A percentile compares a stretch with the other conserved stretches of the same genome.
These are phyloP conservation scores for Campylomormyrus numenius DNA, from an alignment of 2,113 vertebrate species.

Conservation along the genomic window DNA sequence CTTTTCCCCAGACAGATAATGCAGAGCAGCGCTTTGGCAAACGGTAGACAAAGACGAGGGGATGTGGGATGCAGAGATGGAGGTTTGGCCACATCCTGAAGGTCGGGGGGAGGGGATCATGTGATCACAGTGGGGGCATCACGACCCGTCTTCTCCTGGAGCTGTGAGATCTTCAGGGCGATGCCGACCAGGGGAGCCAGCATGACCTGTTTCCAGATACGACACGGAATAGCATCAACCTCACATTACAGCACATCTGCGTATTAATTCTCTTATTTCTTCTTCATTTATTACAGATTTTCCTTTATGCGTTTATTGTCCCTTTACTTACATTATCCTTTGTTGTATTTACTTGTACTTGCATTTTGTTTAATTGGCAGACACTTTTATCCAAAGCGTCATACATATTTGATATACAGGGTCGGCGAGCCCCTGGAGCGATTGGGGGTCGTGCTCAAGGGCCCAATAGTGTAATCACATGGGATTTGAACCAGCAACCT, in stretches of 20 bases:
- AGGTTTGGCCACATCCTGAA: conserved; percentile 25
- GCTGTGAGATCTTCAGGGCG: conserved; percentile 84
- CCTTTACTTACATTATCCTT: not conserved
- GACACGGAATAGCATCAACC: not conserved
- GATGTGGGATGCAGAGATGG: not conserved
- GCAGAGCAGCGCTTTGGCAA: not conserved
- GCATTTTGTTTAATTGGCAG: not conserved
- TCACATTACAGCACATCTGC: not conserved
- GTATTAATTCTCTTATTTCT: not conserved
- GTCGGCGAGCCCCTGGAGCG: not conserved
- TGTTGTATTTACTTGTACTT: not conserved
- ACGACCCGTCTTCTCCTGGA: conserved; percentile 82
- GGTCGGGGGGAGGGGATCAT: conserved; percentile 52
- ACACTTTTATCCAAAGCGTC: not conserved
- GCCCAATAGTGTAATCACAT: not conserved
- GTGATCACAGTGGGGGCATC: conserved; percentile 87
- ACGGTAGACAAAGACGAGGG: not conserved
- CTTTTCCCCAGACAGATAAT: not conserved
- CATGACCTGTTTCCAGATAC: conserved; percentile 75
- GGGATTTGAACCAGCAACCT: not conserved
- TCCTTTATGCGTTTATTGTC: not conserved
- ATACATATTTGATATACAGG: not conserved
- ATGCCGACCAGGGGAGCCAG: conserved; percentile 87
- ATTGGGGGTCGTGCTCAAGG: not conserved
- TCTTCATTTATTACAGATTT: not conserved